Base-by-base conservation (phyloP, 2,113 vertebrate species). In the Noctilio leporinus region DNA sequence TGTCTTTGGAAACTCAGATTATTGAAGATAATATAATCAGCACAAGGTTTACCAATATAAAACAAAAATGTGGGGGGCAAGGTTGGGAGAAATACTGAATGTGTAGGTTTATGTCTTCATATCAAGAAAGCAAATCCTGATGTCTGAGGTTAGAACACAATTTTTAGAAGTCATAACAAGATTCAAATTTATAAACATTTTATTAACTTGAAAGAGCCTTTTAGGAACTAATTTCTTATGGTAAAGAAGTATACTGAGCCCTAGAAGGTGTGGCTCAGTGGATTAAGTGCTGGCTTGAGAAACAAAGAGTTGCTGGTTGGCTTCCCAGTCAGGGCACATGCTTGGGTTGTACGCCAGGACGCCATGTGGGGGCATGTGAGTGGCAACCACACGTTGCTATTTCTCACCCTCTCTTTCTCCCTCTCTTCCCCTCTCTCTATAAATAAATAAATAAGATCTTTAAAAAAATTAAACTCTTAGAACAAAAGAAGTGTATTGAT, bases 181-280 rank as follows among this genome's bases (percentile, higher is more conserved):
- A 89, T 19, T 88, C n/a, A 89, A 86, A 38, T 16, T 59, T 88
- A 77, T 43, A 83, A 84, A 26, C 57, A 49, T n/a, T n/a, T 24
- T 55, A 49, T 69, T 76, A 51, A 43, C 12, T 82, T 70, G 89
- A 93, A 81, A 83, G 47, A 51, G 14, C 22, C 10, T 75, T 73
- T 59, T 38, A 51, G 47, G 33, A 93, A 91, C 33, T 76, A 93
- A 95, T 53, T 67, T 96, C 82, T 49, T 93, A 19, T 86, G 17
- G 51, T 45, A 69, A 67, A 93, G 53, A 57, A 75, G 17, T 90
- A 20, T 33, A n/a, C n/a, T n/a, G n/a, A n/a, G n/a, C n/a, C n/a
- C n/a, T n/a, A n/a, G n/a, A n/a, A n/a, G n/a, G n/a, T n/a, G n/a
- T n/a, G n/a, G n/a, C n/a, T n/a, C n/a, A n/a, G n/a, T n/a, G n/a